Evolutionary conservation across 2,888 invertebrate species (phyloP).

Genomic region (Idaea straminata): DNA sequence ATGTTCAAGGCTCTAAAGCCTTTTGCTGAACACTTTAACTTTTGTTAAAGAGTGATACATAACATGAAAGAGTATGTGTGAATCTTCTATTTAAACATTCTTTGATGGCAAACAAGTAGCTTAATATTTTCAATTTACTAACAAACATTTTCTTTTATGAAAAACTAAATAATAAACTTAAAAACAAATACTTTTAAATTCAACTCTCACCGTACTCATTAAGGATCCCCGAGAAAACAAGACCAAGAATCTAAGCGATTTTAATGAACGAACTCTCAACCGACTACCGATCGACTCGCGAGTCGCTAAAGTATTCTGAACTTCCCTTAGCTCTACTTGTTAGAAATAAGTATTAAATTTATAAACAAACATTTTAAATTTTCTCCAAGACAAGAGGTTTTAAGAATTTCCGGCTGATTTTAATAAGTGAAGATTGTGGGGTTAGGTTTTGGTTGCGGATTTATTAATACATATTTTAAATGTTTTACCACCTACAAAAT

Average conservation of each 20-base stretch:
- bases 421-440: neutral
- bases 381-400: neutral
- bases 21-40: too few species aligned
- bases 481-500: too few species aligned
- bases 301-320: neutral
- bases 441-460: neutral
- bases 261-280: neutral
- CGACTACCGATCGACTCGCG: neutral
- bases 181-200: neutral
- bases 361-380: neutral
- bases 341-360: neutral
- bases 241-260: neutral
- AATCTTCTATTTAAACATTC: too few species aligned
- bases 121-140: neutral
- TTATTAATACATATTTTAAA: too few species aligned
- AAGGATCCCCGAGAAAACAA: neutral
- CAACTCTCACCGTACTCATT: neutral
- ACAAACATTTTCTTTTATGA: neutral
- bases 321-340: neutral
- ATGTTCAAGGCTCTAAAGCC: too few species aligned
- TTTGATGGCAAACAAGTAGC: too few species aligned
- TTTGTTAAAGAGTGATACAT: too few species aligned
- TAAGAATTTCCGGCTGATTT: neutral
- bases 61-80: too few species aligned
- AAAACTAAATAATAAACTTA: neutral